These are phyloP conservation scores for Patiria miniata DNA, from an alignment of 35 echinoderm and acorn worm genomes.

Conservation along the genomic window DNA sequence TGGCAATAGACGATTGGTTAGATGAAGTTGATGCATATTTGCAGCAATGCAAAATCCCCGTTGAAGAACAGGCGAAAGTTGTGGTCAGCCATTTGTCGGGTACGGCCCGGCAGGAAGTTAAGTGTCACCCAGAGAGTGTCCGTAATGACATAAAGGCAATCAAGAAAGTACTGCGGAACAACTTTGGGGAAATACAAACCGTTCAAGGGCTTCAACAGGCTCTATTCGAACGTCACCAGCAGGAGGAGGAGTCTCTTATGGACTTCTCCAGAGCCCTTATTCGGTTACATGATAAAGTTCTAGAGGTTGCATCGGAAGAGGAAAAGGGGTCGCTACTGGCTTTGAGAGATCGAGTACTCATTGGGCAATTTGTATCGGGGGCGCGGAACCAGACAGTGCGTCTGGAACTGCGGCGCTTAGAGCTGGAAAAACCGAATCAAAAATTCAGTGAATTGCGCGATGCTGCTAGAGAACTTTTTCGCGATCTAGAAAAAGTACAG, in stretches of 20 bases:
- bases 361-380: neutral
- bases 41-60: neutral
- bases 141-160: neutral
- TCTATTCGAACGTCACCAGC: neutral
- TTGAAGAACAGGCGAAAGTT: neutral
- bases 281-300: neutral
- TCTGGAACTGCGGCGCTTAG: neutral
- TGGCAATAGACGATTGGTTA: neutral
- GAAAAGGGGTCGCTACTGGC: neutral
- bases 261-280: constrained; percentile 2
- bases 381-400: neutral
- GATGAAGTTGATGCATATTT: constrained; percentile 3
- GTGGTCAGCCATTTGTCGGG: neutral
- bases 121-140: neutral
- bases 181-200: neutral
- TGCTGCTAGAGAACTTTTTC: neutral
- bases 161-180: neutral
- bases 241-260: constrained; percentile 9
- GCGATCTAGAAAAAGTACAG: neutral
- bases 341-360: neutral
- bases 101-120: neutral
- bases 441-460: neutral
- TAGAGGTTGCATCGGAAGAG: neutral
- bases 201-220: neutral
- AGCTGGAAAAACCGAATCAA: constrained; percentile 16